phyloP scores from a whole-genome alignment of 2,113 vertebrate species.

The Seriola rivoliana region DNA sequence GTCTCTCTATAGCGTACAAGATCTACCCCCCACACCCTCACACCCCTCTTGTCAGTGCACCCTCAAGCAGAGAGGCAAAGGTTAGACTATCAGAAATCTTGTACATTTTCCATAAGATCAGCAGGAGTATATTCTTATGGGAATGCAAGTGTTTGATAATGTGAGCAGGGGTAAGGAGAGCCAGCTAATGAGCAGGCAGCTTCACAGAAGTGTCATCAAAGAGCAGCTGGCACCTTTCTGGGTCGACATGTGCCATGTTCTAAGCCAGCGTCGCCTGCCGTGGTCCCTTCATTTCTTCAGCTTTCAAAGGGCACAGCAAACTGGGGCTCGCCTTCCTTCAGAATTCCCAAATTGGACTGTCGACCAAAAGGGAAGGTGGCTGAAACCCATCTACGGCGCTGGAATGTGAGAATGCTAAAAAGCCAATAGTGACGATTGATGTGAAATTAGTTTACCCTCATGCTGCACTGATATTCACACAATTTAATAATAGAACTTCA shows the following conservation, averaged over 20 bases:
- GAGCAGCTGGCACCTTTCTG: constrained; percentile 78
- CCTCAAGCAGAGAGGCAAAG: constrained; percentile 56
- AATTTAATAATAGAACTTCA: constrained; percentile 62
- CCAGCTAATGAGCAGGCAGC: constrained; percentile 80
- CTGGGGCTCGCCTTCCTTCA: constrained; percentile 34
- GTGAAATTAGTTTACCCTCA: constrained; percentile 72
- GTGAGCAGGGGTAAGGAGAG: constrained; percentile 68
- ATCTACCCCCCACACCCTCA: not conserved
- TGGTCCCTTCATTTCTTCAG: constrained; percentile 54
- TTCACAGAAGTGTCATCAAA: constrained; percentile 80
- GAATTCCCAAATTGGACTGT: constrained; percentile 56
- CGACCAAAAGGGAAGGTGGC: constrained; percentile 26
- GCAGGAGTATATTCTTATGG: constrained; percentile 72
- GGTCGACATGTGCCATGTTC: constrained; percentile 77
- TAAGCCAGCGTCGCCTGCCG: constrained; percentile 60
- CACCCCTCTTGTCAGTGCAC: constrained; percentile 14
- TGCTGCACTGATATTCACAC: constrained; percentile 66
- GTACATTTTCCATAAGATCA: constrained; percentile 74
- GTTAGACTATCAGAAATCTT: constrained; percentile 69
- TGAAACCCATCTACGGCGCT: constrained; percentile 37
- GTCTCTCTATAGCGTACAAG: not conserved
- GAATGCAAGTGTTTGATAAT: constrained; percentile 76
- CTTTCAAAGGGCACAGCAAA: constrained; percentile 56
- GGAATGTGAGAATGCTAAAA: constrained; percentile 43
- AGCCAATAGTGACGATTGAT: constrained; percentile 53